Conservation (phyloP, 2,113 vertebrate species). For the Steatornis caripensis region DNA sequence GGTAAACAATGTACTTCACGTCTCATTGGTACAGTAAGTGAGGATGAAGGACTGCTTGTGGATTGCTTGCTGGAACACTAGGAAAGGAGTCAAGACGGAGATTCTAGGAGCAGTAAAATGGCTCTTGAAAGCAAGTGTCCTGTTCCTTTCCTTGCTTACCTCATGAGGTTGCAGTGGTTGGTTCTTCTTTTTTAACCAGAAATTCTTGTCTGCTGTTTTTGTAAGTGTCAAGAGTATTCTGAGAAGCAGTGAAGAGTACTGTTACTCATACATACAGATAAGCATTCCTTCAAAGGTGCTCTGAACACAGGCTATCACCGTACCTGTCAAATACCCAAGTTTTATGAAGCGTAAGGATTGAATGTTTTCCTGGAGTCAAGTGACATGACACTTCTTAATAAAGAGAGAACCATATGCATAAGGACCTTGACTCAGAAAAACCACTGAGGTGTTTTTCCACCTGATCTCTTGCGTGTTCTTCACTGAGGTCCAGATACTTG, state of each 20-base stretch:
- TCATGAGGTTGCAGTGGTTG: neutral
- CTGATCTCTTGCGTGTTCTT: neutral
- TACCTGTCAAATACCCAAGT: neutral
- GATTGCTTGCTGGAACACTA: neutral
- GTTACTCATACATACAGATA: neutral
- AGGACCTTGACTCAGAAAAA: neutral
- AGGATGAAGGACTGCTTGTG: neutral
- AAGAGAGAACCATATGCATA: fast-evolving
- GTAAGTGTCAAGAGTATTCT: neutral
- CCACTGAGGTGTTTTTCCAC: neutral
- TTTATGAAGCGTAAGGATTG: neutral
- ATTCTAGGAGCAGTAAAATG: neutral
- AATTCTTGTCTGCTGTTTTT: neutral
- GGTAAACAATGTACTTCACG: neutral
- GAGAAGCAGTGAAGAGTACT: neutral
- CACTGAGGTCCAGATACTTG: neutral
- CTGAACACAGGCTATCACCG: neutral
- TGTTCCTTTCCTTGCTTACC: neutral
- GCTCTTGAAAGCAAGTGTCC: neutral
- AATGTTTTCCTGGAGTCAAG: neutral
- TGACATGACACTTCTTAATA: neutral
- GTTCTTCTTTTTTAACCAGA: neutral
- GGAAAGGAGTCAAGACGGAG: neutral
- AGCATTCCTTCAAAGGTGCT: neutral
- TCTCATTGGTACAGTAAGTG: neutral